Evolutionary conservation across 2,113 vertebrate species (phyloP), one percentile per base, ranked within the genome.

Genomic region (Alexandromys fortis): DNA sequence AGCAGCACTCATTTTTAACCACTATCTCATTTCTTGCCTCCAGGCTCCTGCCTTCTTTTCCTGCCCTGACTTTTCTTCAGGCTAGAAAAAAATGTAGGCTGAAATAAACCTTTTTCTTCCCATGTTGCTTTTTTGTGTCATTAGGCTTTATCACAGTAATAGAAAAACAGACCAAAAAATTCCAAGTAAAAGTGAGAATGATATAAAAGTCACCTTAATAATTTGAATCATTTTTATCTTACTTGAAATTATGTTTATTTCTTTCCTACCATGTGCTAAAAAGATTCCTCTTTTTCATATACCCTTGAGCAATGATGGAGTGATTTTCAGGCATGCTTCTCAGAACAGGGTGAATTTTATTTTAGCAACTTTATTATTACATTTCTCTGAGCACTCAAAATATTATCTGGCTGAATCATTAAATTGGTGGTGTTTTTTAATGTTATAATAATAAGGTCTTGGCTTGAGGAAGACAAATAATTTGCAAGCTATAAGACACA

Each of bases 341-440:
- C 45, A 88, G 49, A 86, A 90, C 90, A 92, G 49, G 24, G 21
- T 19, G 92, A 55, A 61, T 76, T 77, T 92, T 79, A 67, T 94
- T 67, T 82, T 82, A 89, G 24, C 38, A 72, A 85, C 8, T 85
- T 55, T 75, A 63, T 93, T 89, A 24, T 17, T 58, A 76, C 3
- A 67, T 87, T 94, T 92, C 52, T 73, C n/a, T 47, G 26, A 92
- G 30, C 12, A 55, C 7, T 72, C 70, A 85, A 87, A 89, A 61
- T 81, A 52, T 42, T 79, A 33, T 72, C 85, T 92, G 42, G 16
- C 24, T 83, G 45, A 61, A 38, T 72, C 26, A 92, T 49, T 68
- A 83, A 89, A 86, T 3, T 42, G 19, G 26, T 63, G 11, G 70
- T n/a, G 14, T 14, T n/a, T 70, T 79, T 81, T 49, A 81, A 61